Percentiles rank a stretch among this genome's conserved stretches.
Conservation (phyloP, 2,888 invertebrate species). For the Hoplodrina blanda region DNA sequence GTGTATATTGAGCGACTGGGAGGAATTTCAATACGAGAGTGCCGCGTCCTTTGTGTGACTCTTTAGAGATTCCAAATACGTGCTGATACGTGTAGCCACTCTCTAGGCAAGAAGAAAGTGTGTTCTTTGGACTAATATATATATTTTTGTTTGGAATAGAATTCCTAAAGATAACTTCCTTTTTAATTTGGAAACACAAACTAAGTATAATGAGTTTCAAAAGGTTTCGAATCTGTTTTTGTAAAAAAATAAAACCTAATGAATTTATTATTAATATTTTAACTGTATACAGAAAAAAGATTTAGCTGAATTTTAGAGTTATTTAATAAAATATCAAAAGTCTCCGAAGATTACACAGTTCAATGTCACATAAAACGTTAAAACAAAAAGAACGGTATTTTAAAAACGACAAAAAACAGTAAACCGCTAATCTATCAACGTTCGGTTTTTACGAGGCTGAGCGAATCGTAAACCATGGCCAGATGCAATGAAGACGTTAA, state of each 20-base stretch:
- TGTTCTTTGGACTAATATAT: background rate
- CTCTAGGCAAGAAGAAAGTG: background rate
- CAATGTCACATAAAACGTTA: constrained; percentile 37
- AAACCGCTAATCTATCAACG: constrained; percentile 59
- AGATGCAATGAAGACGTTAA: constrained; percentile 71
- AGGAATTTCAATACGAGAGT: background rate
- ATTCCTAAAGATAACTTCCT: background rate
- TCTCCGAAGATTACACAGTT: constrained; percentile 18
- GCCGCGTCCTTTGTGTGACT: background rate
- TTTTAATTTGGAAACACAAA: too few species aligned
- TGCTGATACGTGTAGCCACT: background rate
- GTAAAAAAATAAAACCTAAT: too few species aligned
- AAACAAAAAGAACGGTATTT: constrained; percentile 44
- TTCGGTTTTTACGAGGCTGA: constrained; percentile 60
- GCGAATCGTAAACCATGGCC: constrained; percentile 64
- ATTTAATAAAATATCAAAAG: background rate
- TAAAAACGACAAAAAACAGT: constrained; percentile 53
- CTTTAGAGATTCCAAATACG: background rate
- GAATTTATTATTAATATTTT: too few species aligned
- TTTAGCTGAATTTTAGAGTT: background rate
- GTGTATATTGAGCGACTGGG: background rate
- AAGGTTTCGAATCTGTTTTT: too few species aligned
- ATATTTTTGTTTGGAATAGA: background rate
- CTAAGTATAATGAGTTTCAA: too few species aligned
- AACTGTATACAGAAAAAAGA: too few species aligned